Base-by-base conservation (phyloP, 2,113 vertebrate genomes). In the Coptodon bakossiorum region DNA sequence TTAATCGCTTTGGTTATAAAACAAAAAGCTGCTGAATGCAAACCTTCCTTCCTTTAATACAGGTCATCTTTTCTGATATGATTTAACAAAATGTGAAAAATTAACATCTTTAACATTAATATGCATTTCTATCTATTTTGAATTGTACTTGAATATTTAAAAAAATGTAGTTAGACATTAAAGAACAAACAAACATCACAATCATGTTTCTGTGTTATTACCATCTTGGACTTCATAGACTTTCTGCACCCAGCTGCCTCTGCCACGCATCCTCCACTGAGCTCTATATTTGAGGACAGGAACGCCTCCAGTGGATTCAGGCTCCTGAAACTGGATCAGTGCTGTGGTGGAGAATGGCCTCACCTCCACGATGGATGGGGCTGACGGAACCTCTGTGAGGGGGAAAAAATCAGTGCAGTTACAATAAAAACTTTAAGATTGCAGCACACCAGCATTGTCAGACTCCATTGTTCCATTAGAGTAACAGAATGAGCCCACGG, bases 301-400 rank as follows among this genome's bases (percentile, higher is more conserved):
- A 79, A 99, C 98, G 0, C 99, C 99, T 0, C 98, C 99, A 0
- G 95, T 97, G 86, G 98, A 97, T 76, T 99, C 99, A 0, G 99
- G 99, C 91, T 98, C 98, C 14, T 97, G 97, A 4, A 99, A 98
- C 82, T 97, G 96, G 90, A 99, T 96, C 93, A 96, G 97, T 10
- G 98, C 99, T 1, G 98, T 98, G 92, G 98, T 99, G 76, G 99
- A 99, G 85, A 98, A 99, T 1, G 98, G 97, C 54, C 97, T 97
- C 93, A 98, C 98, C 88, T 96, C 95, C 59, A 95, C 94, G 50
- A 99, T 96, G 92, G 96, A 96, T 2, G 98, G 98, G 59, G 97
- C 96, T 9, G 99, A 99, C 0, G 99, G 99, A 11, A 99, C 98
- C 85, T 99, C 99, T 99, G 95, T 48, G 81, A 54, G 80, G 43